phyloP scores from a whole-genome alignment of 2,113 vertebrate genomes.

The Procavia capensis region DNA sequence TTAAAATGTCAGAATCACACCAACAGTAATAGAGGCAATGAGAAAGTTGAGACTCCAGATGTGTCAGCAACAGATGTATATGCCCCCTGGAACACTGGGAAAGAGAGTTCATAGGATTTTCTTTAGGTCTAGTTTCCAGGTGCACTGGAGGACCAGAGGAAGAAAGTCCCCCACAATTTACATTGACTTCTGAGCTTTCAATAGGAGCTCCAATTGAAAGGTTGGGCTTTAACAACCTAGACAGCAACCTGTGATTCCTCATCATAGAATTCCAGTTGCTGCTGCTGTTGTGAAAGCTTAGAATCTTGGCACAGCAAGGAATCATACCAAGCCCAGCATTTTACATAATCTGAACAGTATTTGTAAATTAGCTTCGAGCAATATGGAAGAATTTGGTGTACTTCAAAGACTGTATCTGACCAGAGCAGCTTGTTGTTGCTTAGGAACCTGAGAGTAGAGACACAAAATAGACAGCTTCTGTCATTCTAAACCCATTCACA shows the following conservation, averaged over 20 bases:
- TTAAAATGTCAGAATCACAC: slow-evolving; percentile 15
- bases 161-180: not conserved
- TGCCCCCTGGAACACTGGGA: slow-evolving; percentile 38
- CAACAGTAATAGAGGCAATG: slow-evolving; percentile 25
- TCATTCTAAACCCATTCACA: slow-evolving; percentile 40
- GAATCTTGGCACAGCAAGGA: not conserved
- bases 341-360: slow-evolving; percentile 19
- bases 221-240: not conserved
- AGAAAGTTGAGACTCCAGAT: slow-evolving; percentile 20
- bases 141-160: not conserved
- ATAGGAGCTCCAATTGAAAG: not conserved
- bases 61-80: slow-evolving; percentile 56
- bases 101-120: slow-evolving; percentile 52
- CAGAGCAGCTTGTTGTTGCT: slow-evolving; percentile 57
- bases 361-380: slow-evolving; percentile 42
- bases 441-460: slow-evolving; percentile 63
- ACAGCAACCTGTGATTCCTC: not conserved
- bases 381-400: not conserved
- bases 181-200: not conserved
- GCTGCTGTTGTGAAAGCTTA: not conserved
- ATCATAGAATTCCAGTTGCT: not conserved
- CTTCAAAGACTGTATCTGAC: slow-evolving; percentile 5
- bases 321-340: not conserved
- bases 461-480: slow-evolving; percentile 43
- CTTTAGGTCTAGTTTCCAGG: slow-evolving; percentile 43